Conservation (phyloP, 2,888 invertebrate genomes). For the Xylota segnis region DNA sequence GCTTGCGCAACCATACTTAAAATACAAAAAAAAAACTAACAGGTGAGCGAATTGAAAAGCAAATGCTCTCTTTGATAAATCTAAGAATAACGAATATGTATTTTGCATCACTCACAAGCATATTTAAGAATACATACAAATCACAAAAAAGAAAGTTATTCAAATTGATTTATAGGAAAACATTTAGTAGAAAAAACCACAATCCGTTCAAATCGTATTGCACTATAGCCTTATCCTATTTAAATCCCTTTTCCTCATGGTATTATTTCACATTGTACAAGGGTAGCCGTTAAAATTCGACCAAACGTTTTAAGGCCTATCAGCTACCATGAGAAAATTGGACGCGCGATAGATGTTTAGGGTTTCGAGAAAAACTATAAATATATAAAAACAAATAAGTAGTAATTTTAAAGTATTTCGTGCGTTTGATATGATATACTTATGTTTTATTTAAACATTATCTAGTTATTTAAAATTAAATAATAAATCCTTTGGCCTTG, state of each 20-base stretch:
- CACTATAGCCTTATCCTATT: neutral
- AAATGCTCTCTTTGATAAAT: neutral
- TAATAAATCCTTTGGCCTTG: too few relatives aligned
- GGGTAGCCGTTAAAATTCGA: neutral
- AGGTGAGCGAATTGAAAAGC: conserved; percentile 1
- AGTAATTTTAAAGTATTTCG: neutral
- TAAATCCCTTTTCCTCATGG: conserved; percentile 2
- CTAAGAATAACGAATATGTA: neutral
- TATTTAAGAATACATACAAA: conserved; percentile 8
- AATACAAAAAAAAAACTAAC: neutral
- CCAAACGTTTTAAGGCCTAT: neutral
- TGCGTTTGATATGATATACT: neutral
- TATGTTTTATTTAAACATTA: too few relatives aligned
- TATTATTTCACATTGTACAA: neutral
- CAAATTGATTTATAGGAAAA: neutral
- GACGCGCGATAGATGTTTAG: neutral
- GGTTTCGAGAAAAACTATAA: neutral
- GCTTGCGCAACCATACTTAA: conserved; percentile 39
- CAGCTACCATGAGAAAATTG: conserved; percentile 14
- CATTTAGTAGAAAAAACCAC: conserved; percentile 43
- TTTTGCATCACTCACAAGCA: conserved; percentile 12
- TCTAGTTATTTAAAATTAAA: too few relatives aligned
- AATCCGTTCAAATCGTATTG: conserved; percentile 44
- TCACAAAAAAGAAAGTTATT: neutral
- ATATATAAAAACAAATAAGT: neutral